phyloP scores from a whole-genome alignment of 2,888 invertebrate genomes.

The Tubulanus polymorphus region DNA sequence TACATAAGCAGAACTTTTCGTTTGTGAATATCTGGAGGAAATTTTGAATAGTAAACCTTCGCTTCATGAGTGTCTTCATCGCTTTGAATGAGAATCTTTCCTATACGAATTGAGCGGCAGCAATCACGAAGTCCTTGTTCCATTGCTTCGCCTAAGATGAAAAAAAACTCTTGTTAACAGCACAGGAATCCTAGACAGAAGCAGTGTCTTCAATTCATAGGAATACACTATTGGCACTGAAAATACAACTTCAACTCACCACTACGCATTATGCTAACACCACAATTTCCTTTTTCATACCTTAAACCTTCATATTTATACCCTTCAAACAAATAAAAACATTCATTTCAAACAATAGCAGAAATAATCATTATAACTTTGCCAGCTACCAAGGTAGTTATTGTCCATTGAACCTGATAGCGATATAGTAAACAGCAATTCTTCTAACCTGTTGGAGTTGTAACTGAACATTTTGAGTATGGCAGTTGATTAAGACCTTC shows the following conservation, averaged over 20 bases:
- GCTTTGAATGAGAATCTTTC: constrained; percentile 95
- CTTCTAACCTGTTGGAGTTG: constrained; percentile 82
- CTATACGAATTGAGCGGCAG: constrained; percentile 95
- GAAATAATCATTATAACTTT: too few relatives aligned
- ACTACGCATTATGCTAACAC: constrained; percentile 86
- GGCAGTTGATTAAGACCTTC: constrained; percentile 96
- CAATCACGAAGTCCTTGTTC: constrained; percentile 80
- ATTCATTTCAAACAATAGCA: too few relatives aligned
- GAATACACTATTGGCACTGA: not conserved
- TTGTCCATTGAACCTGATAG: too few relatives aligned
- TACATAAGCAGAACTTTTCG: constrained; percentile 92
- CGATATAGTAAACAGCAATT: too few relatives aligned
- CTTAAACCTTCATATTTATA: constrained; percentile 86
- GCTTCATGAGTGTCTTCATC: constrained; percentile 96
- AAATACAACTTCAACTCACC: constrained; percentile 40
- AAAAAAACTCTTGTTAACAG: too few relatives aligned
- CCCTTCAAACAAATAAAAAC: constrained; percentile 55
- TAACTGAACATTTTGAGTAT: constrained; percentile 82
- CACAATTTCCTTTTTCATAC: constrained; percentile 96
- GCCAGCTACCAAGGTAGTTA: too few relatives aligned
- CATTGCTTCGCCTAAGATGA: constrained; percentile 74
- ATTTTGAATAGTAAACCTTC: constrained; percentile 90
- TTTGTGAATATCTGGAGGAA: constrained; percentile 89
- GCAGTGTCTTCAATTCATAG: not conserved
- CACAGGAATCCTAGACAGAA: too few relatives aligned